Conservation (phyloP, 2,888 invertebrate species). For the Drosophila multiciliata region DNA sequence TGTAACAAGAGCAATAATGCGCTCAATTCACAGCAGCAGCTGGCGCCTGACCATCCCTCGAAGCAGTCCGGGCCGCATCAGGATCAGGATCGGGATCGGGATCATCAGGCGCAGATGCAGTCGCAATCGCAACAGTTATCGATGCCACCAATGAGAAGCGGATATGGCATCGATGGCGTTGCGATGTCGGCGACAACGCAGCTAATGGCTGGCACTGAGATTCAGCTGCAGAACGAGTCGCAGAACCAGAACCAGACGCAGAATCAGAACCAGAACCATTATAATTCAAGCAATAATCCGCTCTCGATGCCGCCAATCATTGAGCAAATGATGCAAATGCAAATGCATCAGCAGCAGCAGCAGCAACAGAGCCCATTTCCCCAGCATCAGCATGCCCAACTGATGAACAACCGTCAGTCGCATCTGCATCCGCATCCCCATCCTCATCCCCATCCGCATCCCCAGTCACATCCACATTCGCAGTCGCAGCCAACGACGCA, state of each 20-base stretch:
- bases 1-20: slow-evolving; percentile 54
- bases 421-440: slow-evolving; percentile 52
- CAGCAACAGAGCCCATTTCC: slow-evolving; percentile 40
- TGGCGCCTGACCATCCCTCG: slow-evolving; percentile 42
- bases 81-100: background rate
- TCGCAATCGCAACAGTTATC: slow-evolving; percentile 40
- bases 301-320: slow-evolving; percentile 80
- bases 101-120: slow-evolving; percentile 16
- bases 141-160: slow-evolving; percentile 41
- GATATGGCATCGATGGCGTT: slow-evolving; percentile 45
- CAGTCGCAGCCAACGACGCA: slow-evolving; percentile 37
- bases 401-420: slow-evolving; percentile 37
- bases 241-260: slow-evolving; percentile 55
- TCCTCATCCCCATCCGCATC: slow-evolving; percentile 41
- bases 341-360: slow-evolving; percentile 67
- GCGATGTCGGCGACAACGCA: slow-evolving; percentile 53
- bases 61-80: slow-evolving; percentile 38
- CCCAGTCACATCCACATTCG: slow-evolving; percentile 46
- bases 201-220: slow-evolving; percentile 56
- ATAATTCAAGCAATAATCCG: slow-evolving; percentile 75
- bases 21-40: slow-evolving; percentile 52
- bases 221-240: slow-evolving; percentile 58
- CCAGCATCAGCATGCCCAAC: slow-evolving; percentile 54
- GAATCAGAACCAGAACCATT: slow-evolving; percentile 69
- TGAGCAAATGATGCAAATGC: slow-evolving; percentile 75